Conservation (phyloP, 1,140 invertebrate genomes). For the Hycleus cichorii region DNA sequence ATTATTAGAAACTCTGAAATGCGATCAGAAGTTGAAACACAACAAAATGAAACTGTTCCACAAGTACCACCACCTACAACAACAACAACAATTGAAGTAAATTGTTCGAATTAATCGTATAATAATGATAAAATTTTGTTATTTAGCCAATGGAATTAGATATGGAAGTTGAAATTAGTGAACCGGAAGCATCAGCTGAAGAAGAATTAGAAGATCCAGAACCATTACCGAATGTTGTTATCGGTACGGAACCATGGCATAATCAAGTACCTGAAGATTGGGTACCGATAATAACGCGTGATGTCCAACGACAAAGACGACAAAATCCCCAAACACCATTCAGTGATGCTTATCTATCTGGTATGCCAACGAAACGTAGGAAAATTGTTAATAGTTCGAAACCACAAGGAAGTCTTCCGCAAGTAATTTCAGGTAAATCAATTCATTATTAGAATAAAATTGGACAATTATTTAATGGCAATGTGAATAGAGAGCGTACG, state of each 20-base stretch:
- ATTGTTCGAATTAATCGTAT: no score
- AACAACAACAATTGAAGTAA: not conserved
- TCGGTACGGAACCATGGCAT: constrained; percentile 53
- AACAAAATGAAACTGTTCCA: constrained; percentile 6
- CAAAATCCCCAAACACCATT: constrained; percentile 48
- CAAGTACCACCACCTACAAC: not conserved
- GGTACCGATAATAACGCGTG: constrained; percentile 73
- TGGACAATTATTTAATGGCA: no score
- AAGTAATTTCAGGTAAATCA: constrained; percentile 37
- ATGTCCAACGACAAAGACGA: constrained; percentile 58
- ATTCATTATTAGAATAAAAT: not conserved
- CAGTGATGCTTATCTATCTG: constrained; percentile 76
- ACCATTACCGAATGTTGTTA: constrained; percentile 43
- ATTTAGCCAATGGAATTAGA: constrained; percentile 40
- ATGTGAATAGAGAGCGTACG: constrained; percentile 44
- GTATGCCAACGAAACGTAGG: constrained; percentile 72
- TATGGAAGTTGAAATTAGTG: constrained; percentile 1
- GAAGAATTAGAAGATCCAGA: constrained; percentile 28
- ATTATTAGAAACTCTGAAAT: constrained; percentile 23
- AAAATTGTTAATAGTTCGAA: constrained; percentile 54
- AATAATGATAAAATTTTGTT: no score
- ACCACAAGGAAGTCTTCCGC: constrained; percentile 40
- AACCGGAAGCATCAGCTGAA: not conserved
- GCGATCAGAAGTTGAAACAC: not conserved
- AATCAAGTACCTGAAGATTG: constrained; percentile 57